A percentile compares a stretch with the other conserved stretches of the same genome.
phyloP scores from a whole-genome alignment of 2,113 vertebrate genomes.

The Copsychus sechellarum region DNA sequence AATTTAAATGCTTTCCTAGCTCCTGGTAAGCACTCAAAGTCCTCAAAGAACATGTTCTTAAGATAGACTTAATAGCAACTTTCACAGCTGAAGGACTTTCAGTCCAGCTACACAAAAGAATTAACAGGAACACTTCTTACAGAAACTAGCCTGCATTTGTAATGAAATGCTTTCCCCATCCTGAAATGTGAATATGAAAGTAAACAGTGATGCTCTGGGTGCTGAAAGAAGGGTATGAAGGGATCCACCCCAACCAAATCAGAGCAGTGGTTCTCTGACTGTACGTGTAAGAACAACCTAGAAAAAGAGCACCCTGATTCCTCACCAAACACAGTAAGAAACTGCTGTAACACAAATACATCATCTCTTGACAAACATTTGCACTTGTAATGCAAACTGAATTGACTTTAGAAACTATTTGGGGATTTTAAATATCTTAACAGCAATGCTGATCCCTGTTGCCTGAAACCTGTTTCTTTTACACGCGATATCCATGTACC shows the following conservation, averaged over 20 bases:
- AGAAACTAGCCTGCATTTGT: background rate
- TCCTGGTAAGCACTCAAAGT: background rate
- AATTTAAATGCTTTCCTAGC: background rate
- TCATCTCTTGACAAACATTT: background rate
- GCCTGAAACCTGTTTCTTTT: background rate
- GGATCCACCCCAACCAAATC: background rate
- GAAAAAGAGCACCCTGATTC: background rate
- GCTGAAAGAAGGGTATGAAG: background rate
- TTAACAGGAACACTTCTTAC: background rate
- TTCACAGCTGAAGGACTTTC: background rate
- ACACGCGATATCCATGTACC: accelerated
- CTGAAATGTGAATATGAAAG: background rate
- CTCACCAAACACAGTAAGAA: background rate
- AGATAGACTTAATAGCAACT: background rate
- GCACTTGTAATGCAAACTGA: background rate
- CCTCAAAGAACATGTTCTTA: background rate
- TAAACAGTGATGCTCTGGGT: background rate
- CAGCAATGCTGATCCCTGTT: background rate
- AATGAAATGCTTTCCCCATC: background rate
- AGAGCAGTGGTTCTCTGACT: background rate
- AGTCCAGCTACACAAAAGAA: background rate
- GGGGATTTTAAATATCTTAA: background rate
- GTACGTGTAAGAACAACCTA: background rate
- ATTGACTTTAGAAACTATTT: background rate
- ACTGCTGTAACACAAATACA: background rate